Conservation (phyloP, 2,797 vertebrate species). For the Furcifer pardalis region DNA sequence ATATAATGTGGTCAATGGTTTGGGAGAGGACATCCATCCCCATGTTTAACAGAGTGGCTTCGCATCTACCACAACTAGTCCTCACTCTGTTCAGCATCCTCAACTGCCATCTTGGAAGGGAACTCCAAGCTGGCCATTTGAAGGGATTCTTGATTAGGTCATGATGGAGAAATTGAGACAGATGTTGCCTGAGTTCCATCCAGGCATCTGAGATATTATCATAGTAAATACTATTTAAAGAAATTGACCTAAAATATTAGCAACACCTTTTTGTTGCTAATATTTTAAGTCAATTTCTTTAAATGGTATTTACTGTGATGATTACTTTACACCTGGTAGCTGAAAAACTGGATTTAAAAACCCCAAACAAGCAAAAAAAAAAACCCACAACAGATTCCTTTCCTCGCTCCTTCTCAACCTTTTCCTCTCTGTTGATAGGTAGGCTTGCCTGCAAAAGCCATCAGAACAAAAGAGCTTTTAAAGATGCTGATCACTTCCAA, state of each 20-base stretch:
- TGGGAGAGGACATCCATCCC: no score
- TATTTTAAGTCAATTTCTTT: neutral
- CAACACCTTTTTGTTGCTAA: neutral
- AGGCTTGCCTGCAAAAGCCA: neutral
- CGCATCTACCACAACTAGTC: no score
- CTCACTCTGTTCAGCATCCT: no score
- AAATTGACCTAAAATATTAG: neutral
- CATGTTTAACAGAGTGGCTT: no score
- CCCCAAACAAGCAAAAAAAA: neutral
- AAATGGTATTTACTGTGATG: neutral
- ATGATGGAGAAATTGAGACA: no score
- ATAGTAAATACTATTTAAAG: neutral
- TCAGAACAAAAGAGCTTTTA: neutral
- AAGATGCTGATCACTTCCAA: neutral
- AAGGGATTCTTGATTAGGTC: no score
- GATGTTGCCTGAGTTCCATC: no score
- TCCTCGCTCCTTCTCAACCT: neutral
- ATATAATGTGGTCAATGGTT: no score
- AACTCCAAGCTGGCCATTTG: no score
- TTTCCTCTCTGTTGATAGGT: neutral
- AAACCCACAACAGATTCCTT: neutral
- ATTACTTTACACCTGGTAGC: neutral
- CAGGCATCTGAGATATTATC: no score
- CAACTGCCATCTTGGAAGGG: no score
- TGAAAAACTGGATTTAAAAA: neutral